Percentiles rank a stretch among this genome's conserved stretches.
phyloP scores from a whole-genome alignment of 2,797 vertebrate genomes.

The Tragelaphus oryx region DNA sequence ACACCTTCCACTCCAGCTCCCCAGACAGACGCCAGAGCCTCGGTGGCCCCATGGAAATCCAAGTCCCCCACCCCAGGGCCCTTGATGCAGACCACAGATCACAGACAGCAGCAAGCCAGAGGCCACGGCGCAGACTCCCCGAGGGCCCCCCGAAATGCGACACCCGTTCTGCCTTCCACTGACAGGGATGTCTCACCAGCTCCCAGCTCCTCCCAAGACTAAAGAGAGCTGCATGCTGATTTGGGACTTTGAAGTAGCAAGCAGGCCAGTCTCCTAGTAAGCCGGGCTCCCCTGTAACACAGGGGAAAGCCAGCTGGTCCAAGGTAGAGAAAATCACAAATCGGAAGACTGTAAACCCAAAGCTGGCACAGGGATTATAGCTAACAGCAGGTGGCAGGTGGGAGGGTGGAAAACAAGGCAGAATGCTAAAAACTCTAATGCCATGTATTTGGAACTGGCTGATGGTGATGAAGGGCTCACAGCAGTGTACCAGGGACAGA shows the following conservation, averaged over 20 bases:
- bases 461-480: rapidly evolving
- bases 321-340: neutral
- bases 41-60: conserved; percentile 16
- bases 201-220: neutral
- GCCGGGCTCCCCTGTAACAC: neutral
- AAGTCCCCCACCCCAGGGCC: conserved; percentile 15
- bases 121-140: rapidly evolving
- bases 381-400: neutral
- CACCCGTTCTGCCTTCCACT: neutral
- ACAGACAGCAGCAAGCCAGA: conserved; percentile 42
- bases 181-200: neutral
- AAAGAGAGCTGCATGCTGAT: neutral
- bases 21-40: neutral
- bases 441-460: neutral
- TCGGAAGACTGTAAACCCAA: neutral
- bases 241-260: neutral
- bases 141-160: neutral
- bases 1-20: neutral
- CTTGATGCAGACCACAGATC: conserved; percentile 28
- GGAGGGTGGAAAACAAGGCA: neutral
- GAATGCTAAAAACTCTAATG: neutral
- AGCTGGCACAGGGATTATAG: neutral
- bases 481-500: neutral
- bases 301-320: neutral
- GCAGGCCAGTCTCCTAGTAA: neutral